These are phyloP conservation scores for Entelurus aequoreus DNA, from an alignment of 2,113 vertebrate genomes.

Conservation along the genomic window DNA sequence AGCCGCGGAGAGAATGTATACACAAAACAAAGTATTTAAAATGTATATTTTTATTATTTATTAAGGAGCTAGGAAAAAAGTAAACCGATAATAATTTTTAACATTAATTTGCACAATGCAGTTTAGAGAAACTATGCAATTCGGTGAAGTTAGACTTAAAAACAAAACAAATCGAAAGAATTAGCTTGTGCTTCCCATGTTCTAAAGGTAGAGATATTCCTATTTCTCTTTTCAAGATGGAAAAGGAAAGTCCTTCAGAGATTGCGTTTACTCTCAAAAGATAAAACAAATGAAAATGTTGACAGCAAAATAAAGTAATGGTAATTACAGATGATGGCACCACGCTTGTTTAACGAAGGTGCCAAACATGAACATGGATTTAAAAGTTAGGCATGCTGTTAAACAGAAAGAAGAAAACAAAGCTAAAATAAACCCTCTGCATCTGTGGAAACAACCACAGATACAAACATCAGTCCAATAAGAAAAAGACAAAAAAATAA, in stretches of 20 bases:
- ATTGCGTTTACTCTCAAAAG: conserved; percentile 42
- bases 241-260: conserved; percentile 40
- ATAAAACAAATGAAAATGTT: conserved; percentile 52
- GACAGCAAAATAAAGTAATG: conserved; percentile 59
- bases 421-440: conserved; percentile 43
- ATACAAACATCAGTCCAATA: conserved; percentile 38
- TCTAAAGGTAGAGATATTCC: conserved; percentile 18
- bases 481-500: conserved; percentile 52
- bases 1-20: not conserved
- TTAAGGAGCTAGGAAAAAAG: conserved; percentile 65
- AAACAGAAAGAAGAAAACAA: conserved; percentile 28
- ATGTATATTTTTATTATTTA: conserved; percentile 68
- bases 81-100: conserved; percentile 61
- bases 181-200: conserved; percentile 30
- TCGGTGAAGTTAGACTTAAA: conserved; percentile 25
- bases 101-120: conserved; percentile 59
- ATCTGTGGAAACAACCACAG: conserved; percentile 54
- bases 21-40: conserved; percentile 56
- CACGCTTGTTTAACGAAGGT: conserved; percentile 50
- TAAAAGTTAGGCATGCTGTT: conserved; percentile 48
- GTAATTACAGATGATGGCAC: conserved; percentile 60
- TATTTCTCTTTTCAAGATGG: conserved; percentile 29
- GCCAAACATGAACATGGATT: conserved; percentile 39
- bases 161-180: not conserved
- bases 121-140: conserved; percentile 37